A percentile compares a stretch with the other conserved stretches of the same genome.
These are phyloP conservation scores for Rhorus exstirpatorius DNA, from an alignment of 2,888 invertebrate genomes.

Conservation along the genomic window DNA sequence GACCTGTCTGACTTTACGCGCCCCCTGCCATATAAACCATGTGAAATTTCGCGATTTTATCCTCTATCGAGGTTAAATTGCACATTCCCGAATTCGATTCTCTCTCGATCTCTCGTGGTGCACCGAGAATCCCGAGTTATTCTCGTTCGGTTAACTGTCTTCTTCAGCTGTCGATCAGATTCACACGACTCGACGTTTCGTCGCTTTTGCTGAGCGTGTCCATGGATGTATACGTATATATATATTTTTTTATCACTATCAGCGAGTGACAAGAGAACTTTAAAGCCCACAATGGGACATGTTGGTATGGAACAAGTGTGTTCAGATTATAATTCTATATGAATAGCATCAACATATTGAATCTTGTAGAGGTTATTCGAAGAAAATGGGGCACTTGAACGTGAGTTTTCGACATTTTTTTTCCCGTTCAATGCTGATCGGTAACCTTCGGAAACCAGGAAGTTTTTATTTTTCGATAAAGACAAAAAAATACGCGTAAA, in stretches of 20 bases:
- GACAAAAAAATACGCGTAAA: no score
- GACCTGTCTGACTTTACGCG: slow-evolving; percentile 35
- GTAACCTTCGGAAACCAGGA: no score
- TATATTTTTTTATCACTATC: neutral
- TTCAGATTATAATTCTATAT: no score
- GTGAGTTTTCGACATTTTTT: no score
- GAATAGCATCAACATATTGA: no score
- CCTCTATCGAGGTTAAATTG: slow-evolving; percentile 5
- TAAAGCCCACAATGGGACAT: neutral
- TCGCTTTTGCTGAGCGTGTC: neutral
- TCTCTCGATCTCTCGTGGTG: neutral
- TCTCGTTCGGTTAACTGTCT: neutral
- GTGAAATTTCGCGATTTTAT: slow-evolving; percentile 53
- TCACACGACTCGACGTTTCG: neutral
- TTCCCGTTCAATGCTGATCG: no score
- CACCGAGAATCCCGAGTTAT: neutral
- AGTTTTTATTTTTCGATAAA: no score
- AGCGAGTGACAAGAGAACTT: neutral
- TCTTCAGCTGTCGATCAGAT: slow-evolving; percentile 15
- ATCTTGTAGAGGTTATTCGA: no score
- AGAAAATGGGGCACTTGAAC: no score
- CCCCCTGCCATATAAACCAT: slow-evolving; percentile 13
- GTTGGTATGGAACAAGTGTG: no score
- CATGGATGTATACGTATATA: neutral
- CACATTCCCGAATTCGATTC: slow-evolving; percentile 24